Conservation (phyloP, 1,140 invertebrate species). For the Chlorops oryzae region DNA sequence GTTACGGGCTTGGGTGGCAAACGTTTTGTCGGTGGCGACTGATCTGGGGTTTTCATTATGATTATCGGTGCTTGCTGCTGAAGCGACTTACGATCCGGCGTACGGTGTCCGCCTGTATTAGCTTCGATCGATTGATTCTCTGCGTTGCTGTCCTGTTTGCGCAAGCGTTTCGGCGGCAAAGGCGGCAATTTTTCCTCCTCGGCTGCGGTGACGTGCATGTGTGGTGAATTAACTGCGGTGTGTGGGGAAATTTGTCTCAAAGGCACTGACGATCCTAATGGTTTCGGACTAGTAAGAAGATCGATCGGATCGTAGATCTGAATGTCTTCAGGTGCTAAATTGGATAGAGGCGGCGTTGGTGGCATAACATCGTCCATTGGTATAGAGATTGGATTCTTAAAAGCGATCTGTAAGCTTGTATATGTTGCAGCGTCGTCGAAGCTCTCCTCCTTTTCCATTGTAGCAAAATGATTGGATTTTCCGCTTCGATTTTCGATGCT, state of each 20-base stretch:
- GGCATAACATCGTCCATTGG: constrained; percentile 47
- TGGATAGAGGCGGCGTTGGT: constrained; percentile 37
- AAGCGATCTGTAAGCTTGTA: constrained; percentile 75
- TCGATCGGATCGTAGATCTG: constrained; percentile 40
- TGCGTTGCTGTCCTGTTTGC: constrained; percentile 52
- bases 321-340: constrained; percentile 31
- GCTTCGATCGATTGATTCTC: constrained; percentile 39
- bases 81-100: constrained; percentile 15
- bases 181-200: constrained; percentile 64
- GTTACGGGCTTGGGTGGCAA: constrained; percentile 47
- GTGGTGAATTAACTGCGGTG: constrained; percentile 13
- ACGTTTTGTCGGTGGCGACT: constrained; percentile 45
- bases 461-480: background rate
- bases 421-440: constrained; percentile 72
- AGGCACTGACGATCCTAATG: constrained; percentile 11
- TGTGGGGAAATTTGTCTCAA: constrained; percentile 4
- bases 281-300: constrained; percentile 22
- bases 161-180: constrained; percentile 68
- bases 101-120: constrained; percentile 29
- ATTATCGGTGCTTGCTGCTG: constrained; percentile 43
- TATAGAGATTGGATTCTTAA: constrained; percentile 71
- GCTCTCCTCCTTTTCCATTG: constrained; percentile 55
- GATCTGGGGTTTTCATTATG: constrained; percentile 35
- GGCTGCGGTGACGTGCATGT: constrained; percentile 21
- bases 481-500: constrained; percentile 23